Evolutionary conservation across 2,113 vertebrate species (phyloP).

Genomic region (Stigmatopora argus): DNA sequence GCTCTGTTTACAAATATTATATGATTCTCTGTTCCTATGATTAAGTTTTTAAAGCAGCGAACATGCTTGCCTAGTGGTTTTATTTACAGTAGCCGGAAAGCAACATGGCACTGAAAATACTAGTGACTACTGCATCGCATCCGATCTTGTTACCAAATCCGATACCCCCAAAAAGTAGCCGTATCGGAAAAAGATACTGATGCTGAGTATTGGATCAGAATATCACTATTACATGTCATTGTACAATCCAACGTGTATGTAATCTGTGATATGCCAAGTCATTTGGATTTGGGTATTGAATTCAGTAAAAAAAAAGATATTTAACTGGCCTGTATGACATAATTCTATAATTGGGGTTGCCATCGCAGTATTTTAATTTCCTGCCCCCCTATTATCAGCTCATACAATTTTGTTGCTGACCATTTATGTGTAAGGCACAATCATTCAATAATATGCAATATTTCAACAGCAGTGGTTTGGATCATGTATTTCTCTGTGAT

Average conservation of each 20-base stretch:
- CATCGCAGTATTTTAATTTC: conserved; percentile 41
- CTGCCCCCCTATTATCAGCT: conserved; percentile 17
- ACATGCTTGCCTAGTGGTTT: too few relatives aligned
- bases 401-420: conserved; percentile 13
- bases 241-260: neutral
- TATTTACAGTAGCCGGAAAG: too few relatives aligned
- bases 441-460: conserved; percentile 14
- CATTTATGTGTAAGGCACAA: conserved; percentile 21
- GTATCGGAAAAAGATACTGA: neutral
- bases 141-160: too few relatives aligned
- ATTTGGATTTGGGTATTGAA: neutral
- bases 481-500: conserved; percentile 43
- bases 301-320: neutral
- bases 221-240: neutral
- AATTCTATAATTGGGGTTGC: conserved; percentile 35
- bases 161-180: neutral
- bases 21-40: too few relatives aligned
- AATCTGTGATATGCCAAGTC: conserved; percentile 8
- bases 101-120: too few relatives aligned
- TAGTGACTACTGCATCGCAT: too few relatives aligned
- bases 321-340: neutral
- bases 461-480: conserved; percentile 26
- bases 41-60: too few relatives aligned
- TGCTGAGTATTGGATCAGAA: too few relatives aligned
- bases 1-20: too few relatives aligned